Percentiles rank a stretch among this genome's conserved stretches.
phyloP scores from a whole-genome alignment of 1,140 invertebrate genomes.

The Pseudobourletiella spinata region DNA sequence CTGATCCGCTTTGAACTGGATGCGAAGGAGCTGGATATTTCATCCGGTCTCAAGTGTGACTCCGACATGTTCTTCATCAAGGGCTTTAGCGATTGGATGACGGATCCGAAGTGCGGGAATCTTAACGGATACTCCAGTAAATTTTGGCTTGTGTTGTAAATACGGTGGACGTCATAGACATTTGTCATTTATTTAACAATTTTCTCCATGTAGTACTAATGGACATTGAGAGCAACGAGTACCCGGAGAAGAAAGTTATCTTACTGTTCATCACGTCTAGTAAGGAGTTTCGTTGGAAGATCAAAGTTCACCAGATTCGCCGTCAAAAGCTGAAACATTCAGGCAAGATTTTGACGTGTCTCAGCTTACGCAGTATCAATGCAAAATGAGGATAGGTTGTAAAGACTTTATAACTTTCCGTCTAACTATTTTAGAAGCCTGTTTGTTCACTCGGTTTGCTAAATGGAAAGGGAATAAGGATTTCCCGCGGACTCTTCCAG shows the following conservation, averaged over 20 bases:
- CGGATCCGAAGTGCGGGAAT: conserved; percentile 27
- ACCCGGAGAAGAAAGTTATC: not conserved
- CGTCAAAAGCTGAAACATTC: not conserved
- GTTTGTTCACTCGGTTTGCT: not conserved
- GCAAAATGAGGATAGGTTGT: not conserved
- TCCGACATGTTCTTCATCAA: conserved; percentile 29
- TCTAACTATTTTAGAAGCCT: not conserved
- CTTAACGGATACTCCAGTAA: conserved; percentile 27
- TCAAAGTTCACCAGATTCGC: not conserved
- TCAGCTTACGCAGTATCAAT: not conserved
- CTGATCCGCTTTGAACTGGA: conserved; percentile 22
- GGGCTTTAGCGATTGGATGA: conserved; percentile 27
- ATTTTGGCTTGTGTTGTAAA: not conserved
- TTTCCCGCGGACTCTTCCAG: not conserved
- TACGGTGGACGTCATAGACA: not conserved
- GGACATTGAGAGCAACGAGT: not conserved
- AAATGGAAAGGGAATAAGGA: not conserved
- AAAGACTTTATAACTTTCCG: not conserved
- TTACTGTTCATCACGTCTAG: not conserved
- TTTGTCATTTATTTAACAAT: not conserved
- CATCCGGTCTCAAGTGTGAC: conserved; percentile 12
- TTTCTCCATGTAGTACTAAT: not conserved
- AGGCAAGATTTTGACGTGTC: not conserved
- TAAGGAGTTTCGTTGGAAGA: not conserved
- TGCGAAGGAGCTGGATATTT: not conserved